phyloP scores from a whole-genome alignment of 2,888 invertebrate species.

The Brachylomia viminalis region DNA sequence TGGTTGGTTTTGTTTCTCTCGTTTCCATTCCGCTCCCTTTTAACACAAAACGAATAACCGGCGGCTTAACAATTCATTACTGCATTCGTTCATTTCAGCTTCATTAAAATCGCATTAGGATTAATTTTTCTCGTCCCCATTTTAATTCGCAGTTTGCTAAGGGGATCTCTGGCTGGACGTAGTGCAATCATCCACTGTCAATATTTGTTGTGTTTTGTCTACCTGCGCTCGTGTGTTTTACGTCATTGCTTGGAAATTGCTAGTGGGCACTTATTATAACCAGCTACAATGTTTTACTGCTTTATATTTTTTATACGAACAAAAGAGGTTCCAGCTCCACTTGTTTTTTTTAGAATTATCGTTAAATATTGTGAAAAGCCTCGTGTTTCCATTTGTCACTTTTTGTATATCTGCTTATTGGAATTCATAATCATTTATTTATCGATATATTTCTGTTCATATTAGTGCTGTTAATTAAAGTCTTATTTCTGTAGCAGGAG shows the following conservation, averaged over 20 bases:
- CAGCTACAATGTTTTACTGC: slow-evolving; percentile 50
- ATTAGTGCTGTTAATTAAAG: slow-evolving; percentile 40
- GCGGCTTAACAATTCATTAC: slow-evolving; percentile 88
- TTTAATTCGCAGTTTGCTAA: slow-evolving; percentile 89
- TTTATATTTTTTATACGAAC: slow-evolving; percentile 49
- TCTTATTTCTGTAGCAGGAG: slow-evolving; percentile 1
- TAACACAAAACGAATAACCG: slow-evolving; percentile 82
- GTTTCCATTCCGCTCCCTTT: slow-evolving; percentile 74
- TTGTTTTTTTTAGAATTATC: slow-evolving; percentile 53
- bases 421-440: slow-evolving; percentile 44
- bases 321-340: slow-evolving; percentile 30
- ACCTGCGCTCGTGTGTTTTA: slow-evolving; percentile 82
- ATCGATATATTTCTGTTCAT: slow-evolving; percentile 35
- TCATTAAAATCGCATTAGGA: slow-evolving; percentile 91
- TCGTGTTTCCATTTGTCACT: slow-evolving; percentile 34
- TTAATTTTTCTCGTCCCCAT: slow-evolving; percentile 90
- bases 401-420: slow-evolving; percentile 50
- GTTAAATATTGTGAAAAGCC: slow-evolving; percentile 38
- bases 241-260: slow-evolving; percentile 72
- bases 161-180: slow-evolving; percentile 86
- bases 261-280: slow-evolving; percentile 62
- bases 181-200: slow-evolving; percentile 89
- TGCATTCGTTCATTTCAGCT: slow-evolving; percentile 89
- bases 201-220: slow-evolving; percentile 87
- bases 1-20: slow-evolving; percentile 70